Percentiles rank a stretch among this genome's conserved stretches.
phyloP scores from a whole-genome alignment of 2,113 vertebrate species.

The Sisor rabdophorus region DNA sequence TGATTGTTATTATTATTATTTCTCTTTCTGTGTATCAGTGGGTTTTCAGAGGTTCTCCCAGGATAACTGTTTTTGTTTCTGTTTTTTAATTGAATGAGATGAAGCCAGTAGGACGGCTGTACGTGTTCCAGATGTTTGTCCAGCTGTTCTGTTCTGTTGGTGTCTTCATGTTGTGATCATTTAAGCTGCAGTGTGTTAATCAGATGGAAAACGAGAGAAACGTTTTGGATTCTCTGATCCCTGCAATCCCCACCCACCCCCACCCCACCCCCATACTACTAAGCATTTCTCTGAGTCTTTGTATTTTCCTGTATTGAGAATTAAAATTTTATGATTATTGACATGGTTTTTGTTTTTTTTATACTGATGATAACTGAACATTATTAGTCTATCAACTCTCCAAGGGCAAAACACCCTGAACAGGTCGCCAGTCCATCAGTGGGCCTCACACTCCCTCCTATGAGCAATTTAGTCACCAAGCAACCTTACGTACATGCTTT shows the following conservation, averaged over 20 bases:
- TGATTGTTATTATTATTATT: slow-evolving; percentile 43
- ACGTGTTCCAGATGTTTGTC: slow-evolving; percentile 58
- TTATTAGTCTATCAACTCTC: too few relatives aligned
- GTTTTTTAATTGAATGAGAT: slow-evolving; percentile 45
- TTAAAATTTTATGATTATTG: slow-evolving; percentile 78
- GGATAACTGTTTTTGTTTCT: slow-evolving; percentile 60
- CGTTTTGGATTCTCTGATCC: slow-evolving; percentile 66
- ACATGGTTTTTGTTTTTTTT: neutral
- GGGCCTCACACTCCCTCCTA: too few relatives aligned
- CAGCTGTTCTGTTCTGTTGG: slow-evolving; percentile 57
- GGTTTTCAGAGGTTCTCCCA: slow-evolving; percentile 10
- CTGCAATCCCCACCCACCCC: too few relatives aligned
- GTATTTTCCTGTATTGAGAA: slow-evolving; percentile 99
- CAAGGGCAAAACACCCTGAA: too few relatives aligned
- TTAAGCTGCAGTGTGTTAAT: slow-evolving; percentile 65
- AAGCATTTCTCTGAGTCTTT: slow-evolving; percentile 90
- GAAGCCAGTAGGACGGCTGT: slow-evolving; percentile 7
- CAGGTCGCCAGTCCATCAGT: too few relatives aligned
- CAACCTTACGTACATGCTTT: too few relatives aligned
- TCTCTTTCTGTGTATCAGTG: slow-evolving; percentile 12
- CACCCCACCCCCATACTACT: slow-evolving; percentile 78
- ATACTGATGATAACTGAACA: too few relatives aligned
- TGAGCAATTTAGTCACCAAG: too few relatives aligned
- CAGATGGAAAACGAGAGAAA: slow-evolving; percentile 59
- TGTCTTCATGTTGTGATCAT: slow-evolving; percentile 69